Conservation (phyloP, 2,888 invertebrate species). For the Busseola fusca region DNA sequence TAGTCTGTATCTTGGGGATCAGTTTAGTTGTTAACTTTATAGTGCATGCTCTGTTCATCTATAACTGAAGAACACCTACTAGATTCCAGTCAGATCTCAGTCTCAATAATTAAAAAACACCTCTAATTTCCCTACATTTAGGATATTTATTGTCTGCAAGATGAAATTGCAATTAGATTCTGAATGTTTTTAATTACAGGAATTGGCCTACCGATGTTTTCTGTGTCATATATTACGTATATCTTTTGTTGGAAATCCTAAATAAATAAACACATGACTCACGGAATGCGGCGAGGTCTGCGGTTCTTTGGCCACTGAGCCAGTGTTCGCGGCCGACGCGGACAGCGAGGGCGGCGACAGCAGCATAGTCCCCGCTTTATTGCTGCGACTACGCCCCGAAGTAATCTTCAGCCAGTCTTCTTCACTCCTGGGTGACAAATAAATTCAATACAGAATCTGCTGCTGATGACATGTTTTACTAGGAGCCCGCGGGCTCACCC, state of each 20-base stretch:
- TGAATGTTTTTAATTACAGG: no score
- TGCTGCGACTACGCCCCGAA: constrained; percentile 71
- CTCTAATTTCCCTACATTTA: neutral
- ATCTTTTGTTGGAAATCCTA: neutral
- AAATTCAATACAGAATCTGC: neutral
- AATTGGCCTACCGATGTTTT: no score
- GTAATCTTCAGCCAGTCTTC: constrained; percentile 81
- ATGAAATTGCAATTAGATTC: no score
- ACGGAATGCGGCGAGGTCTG: constrained; percentile 60
- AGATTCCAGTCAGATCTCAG: neutral
- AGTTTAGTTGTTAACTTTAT: neutral
- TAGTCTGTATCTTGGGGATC: no score
- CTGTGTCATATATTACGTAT: no score
- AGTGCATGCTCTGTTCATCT: neutral
- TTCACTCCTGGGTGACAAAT: constrained; percentile 71
- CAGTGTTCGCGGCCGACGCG: neutral
- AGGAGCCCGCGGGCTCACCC: neutral
- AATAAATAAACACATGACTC: constrained; percentile 20
- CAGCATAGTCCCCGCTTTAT: constrained; percentile 68
- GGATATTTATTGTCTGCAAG: neutral
- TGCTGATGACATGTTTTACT: neutral
- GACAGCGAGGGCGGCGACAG: constrained; percentile 49
- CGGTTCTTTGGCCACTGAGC: constrained; percentile 22
- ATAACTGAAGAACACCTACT: neutral
- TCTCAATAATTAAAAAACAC: neutral